Percentiles rank a stretch among this genome's conserved stretches.
Evolutionary conservation across 2,113 vertebrate species (phyloP).

Genomic region (Callipepla californica): DNA sequence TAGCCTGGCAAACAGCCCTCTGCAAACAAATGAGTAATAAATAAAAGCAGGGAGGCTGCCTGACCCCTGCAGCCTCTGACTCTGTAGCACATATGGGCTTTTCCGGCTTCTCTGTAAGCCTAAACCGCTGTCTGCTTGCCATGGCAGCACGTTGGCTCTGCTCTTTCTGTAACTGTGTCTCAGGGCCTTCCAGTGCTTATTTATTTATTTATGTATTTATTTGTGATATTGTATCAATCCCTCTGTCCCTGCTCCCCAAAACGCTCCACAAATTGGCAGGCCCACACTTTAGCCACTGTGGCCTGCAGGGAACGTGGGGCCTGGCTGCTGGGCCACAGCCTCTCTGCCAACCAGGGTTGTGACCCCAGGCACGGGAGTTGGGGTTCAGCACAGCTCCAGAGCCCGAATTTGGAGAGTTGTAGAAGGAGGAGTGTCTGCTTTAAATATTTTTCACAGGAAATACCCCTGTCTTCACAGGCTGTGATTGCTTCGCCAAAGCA

Average conservation of each 20-base stretch:
- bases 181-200: not conserved
- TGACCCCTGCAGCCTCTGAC: slow-evolving; percentile 20
- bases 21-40: slow-evolving; percentile 47
- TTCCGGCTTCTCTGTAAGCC: not conserved
- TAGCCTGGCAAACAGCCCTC: slow-evolving; percentile 8
- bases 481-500: not conserved
- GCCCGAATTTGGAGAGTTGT: not conserved
- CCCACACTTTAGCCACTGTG: not conserved
- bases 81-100: not conserved
- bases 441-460: slow-evolving; percentile 3
- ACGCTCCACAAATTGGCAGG: not conserved
- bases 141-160: not conserved
- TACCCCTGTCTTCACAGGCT: not conserved
- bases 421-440: not conserved
- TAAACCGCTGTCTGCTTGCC: slow-evolving; percentile 5
- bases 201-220: not conserved
- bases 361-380: not conserved
- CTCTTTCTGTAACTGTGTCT: not conserved
- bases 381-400: slow-evolving; percentile 3
- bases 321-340: no score
- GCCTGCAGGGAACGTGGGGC: not conserved
- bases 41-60: not conserved
- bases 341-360: not conserved
- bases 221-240: not conserved
- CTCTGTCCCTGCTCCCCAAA: not conserved